Base-by-base conservation (phyloP, 1,140 invertebrate species). In the Aethina tumida region DNA sequence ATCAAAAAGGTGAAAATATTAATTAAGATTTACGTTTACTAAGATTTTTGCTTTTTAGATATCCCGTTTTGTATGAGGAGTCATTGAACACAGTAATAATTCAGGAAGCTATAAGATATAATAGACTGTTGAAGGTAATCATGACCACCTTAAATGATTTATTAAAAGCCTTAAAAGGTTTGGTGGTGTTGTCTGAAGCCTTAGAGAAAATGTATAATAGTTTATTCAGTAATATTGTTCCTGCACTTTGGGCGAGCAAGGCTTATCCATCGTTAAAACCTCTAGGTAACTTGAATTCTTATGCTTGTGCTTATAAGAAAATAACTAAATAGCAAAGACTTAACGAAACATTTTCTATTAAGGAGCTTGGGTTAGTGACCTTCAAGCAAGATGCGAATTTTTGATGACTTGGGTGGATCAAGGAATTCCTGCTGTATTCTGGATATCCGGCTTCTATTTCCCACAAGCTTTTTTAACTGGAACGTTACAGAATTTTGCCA, bases 361-460 rank as follows among this genome's bases (percentile, higher is more conserved):
- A 78, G 75, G 69, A 17, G 64, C 74, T 7, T 85, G 75, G 76
- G 69, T 77, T 4, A 57, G 62, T 13, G 75, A 79, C 50, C 54
- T 79, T 10, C 65, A 66, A 7, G 63, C 63, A 5, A 64, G 74
- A 51, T 69, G 74, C 58, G 64, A 70, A 49, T 84, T 73, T 61
- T 65, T 86, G 45, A 65, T 70, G 22, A 58, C 68, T 12, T 89
- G 84, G 85, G 70, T 74, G 4, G 64, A 74, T 5, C 49, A 68
- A 5, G 83, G 82, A 13, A 78, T 81, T 40, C 81, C 84, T 1
- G 49, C 66, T 7, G 73, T 77, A 18, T 87, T 86, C 59, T 90
- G 84, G 85, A 82, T 90, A 32, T 85, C 83, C 0, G 85, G 83
- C 1, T 85, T 90, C 58, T 89, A 80, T 62, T 88, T 88, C 61